Evolutionary conservation across 2,113 vertebrate genomes (phyloP).

Genomic region (Psilopogon haemacephalus): DNA sequence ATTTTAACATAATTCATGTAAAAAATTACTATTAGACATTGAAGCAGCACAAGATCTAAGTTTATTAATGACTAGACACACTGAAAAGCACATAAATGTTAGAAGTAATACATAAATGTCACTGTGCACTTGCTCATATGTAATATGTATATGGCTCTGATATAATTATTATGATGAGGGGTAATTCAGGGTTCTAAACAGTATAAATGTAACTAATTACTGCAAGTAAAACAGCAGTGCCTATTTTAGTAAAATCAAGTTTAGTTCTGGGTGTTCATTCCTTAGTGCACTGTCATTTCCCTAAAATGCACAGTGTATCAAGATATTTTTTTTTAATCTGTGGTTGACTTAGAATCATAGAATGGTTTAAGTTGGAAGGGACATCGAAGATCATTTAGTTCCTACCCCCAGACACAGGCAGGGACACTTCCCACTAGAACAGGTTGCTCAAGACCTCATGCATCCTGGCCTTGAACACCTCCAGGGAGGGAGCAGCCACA

Average conservation of each 20-base stretch:
- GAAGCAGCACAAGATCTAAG: not conserved
- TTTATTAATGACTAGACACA: not conserved
- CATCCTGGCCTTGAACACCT: too few species aligned
- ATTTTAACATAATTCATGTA: not conserved
- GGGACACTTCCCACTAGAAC: too few species aligned
- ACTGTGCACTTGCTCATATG: not conserved
- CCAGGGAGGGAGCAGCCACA: too few species aligned
- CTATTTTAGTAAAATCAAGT: conserved; percentile 17
- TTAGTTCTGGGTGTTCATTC: not conserved
- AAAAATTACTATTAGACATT: not conserved
- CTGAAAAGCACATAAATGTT: not conserved
- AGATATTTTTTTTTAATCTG: conserved; percentile 21
- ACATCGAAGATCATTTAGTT: too few species aligned
- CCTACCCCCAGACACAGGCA: too few species aligned
- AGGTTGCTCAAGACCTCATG: too few species aligned
- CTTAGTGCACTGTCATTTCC: not conserved
- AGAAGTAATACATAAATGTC: not conserved
- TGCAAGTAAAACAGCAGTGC: not conserved
- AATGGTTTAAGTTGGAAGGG: too few species aligned
- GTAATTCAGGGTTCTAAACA: not conserved
- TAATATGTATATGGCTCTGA: rapidly evolving
- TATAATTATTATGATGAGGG: not conserved
- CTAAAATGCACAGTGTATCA: not conserved
- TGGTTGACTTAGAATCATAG: too few species aligned
- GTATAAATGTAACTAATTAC: not conserved